phyloP scores from a whole-genome alignment of 1,140 invertebrate species.

The Caerostris darwini region DNA sequence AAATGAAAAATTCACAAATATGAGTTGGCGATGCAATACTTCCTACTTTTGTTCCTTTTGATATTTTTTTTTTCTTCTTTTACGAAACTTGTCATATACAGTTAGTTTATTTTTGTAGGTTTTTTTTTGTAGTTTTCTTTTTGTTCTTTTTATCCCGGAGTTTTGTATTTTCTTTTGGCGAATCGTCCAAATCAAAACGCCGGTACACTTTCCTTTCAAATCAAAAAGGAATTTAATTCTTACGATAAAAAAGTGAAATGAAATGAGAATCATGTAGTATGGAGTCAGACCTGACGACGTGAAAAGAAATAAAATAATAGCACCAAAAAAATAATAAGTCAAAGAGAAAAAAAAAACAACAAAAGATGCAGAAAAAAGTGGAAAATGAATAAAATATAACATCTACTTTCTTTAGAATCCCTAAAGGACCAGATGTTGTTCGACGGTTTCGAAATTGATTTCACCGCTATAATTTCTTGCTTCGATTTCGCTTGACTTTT shows the following conservation, averaged over 20 bases:
- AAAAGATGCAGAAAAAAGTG: conserved; percentile 5
- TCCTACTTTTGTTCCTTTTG: neutral
- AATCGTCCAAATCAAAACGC: conserved; percentile 28
- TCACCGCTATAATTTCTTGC: conserved; percentile 54
- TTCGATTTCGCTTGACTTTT: conserved; percentile 35
- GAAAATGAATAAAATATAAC: conserved; percentile 55
- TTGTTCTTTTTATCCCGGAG: neutral
- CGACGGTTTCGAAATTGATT: conserved; percentile 37
- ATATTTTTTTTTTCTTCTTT: neutral
- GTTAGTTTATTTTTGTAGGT: neutral
- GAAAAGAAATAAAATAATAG: neutral
- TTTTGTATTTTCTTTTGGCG: neutral
- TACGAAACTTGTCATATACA: conserved; percentile 14
- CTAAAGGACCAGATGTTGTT: conserved; percentile 47
- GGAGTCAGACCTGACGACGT: conserved; percentile 4
- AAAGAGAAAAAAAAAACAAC: neutral
- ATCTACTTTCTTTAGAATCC: conserved; percentile 56
- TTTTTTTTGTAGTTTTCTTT: no score
- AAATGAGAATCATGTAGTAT: conserved; percentile 11
- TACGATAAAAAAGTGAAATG: conserved; percentile 1
- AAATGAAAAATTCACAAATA: conserved; percentile 17
- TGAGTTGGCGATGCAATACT: neutral
- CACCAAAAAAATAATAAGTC: neutral
- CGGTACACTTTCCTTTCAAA: conserved; percentile 18
- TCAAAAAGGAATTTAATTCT: conserved; percentile 43